Conservation (phyloP, 1,140 invertebrate species). For the Zelostemma sp. region DNA sequence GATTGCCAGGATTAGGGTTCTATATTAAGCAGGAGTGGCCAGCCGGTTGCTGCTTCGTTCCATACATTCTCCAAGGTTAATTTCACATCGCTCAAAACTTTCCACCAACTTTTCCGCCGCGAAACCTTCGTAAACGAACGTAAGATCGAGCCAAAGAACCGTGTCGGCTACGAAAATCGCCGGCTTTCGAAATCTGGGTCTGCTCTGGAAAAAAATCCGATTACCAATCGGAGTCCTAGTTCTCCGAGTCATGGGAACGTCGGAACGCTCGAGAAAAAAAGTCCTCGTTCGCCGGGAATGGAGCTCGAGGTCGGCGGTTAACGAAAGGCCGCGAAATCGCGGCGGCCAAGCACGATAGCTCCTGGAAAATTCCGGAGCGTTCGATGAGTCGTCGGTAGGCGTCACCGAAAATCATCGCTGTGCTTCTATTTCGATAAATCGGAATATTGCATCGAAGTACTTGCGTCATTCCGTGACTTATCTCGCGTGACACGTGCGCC, state of each 20-base stretch:
- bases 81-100: conserved; percentile 4
- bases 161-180: neutral
- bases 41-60: conserved; percentile 3
- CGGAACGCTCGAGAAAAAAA: conserved; percentile 21
- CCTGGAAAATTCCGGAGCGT: no score
- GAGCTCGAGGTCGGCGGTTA: conserved; percentile 40
- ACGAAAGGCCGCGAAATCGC: neutral
- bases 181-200: conserved; percentile 12
- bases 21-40: conserved; percentile 28
- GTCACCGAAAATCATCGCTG: no score
- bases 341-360: neutral
- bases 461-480: conserved; percentile 29
- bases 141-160: no score
- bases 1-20: conserved; percentile 28
- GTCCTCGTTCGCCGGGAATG: conserved; percentile 43
- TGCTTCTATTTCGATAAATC: no score
- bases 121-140: no score
- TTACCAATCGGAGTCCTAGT: conserved; percentile 7
- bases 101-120: neutral
- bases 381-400: no score
- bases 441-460: no score
- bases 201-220: no score
- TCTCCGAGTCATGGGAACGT: conserved; percentile 19
- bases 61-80: conserved; percentile 20
- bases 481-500: conserved; percentile 31